These are phyloP conservation scores for Philypnodon macrostomus DNA, from an alignment of 2,797 vertebrate genomes.

Conservation along the genomic window DNA sequence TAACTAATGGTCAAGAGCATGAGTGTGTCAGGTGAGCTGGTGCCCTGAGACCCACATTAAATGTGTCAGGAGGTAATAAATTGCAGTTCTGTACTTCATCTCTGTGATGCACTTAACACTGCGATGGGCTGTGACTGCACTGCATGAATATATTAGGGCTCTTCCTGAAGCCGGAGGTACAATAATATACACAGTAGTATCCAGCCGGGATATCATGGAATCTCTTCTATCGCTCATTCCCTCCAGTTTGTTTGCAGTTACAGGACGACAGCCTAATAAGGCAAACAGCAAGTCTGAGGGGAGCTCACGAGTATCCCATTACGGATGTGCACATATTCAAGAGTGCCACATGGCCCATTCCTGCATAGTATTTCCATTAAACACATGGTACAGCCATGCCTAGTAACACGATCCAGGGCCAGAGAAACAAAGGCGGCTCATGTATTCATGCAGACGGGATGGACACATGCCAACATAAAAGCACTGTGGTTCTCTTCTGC, in stretches of 20 bases:
- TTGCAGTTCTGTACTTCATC: constrained; percentile 50
- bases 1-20: constrained; percentile 39
- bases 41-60: too few relatives aligned
- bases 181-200: constrained; percentile 38
- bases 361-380: constrained; percentile 73
- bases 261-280: constrained; percentile 72
- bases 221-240: constrained; percentile 44
- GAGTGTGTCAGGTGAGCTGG: constrained; percentile 32
- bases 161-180: constrained; percentile 40
- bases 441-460: constrained; percentile 69
- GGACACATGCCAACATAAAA: constrained; percentile 70
- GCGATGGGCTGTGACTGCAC: constrained; percentile 31
- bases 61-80: constrained; percentile 58
- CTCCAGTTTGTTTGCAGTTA: constrained; percentile 64
- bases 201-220: constrained; percentile 39
- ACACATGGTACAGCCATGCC: constrained; percentile 61
- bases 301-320: constrained; percentile 74
- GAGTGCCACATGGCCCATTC: constrained; percentile 68
- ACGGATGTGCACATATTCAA: constrained; percentile 71
- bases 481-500: constrained; percentile 49
- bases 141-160: constrained; percentile 33
- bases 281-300: constrained; percentile 60
- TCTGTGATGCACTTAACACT: constrained; percentile 40
- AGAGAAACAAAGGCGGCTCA: constrained; percentile 74
- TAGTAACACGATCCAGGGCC: constrained; percentile 63